A percentile compares a stretch with the other conserved stretches of the same genome.
Evolutionary conservation across 2,113 vertebrate genomes (phyloP).

Genomic region (Lutjanus erythropterus): DNA sequence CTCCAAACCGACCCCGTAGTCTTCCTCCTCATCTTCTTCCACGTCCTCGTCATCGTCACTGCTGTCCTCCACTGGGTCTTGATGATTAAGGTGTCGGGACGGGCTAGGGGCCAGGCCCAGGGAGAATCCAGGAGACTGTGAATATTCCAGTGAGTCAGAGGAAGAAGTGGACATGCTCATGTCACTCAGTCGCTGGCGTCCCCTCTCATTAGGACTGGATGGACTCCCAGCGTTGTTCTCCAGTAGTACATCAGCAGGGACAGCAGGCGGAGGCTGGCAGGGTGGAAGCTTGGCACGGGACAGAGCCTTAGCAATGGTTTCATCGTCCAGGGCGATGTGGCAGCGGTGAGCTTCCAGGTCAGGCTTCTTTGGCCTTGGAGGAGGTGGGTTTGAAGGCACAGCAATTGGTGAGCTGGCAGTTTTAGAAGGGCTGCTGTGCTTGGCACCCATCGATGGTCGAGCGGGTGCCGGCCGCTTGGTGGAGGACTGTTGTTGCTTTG

Average conservation of each 20-base stretch:
- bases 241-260: conserved; percentile 35
- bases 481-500: conserved; percentile 51
- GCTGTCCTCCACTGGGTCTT: conserved; percentile 85
- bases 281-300: conserved; percentile 80
- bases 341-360: conserved; percentile 84
- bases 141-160: conserved; percentile 92
- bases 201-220: conserved; percentile 67
- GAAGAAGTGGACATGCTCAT: conserved; percentile 96
- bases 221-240: conserved; percentile 17
- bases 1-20: conserved; percentile 90
- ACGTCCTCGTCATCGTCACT: conserved; percentile 90
- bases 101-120: conserved; percentile 82
- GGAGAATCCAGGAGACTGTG: conserved; percentile 88
- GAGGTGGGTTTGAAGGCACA: conserved; percentile 83
- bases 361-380: conserved; percentile 85
- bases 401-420: conserved; percentile 84
- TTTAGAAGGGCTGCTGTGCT: conserved; percentile 71
- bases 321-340: conserved; percentile 83
- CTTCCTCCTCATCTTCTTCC: conserved; percentile 91
- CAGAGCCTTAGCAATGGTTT: conserved; percentile 81
- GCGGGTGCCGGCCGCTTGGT: conserved; percentile 51
- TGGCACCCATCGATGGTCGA: conserved; percentile 68
- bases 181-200: conserved; percentile 91
- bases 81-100: conserved; percentile 78
- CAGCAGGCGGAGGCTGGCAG: conserved; percentile 40